Conservation (phyloP, 2,113 vertebrate genomes). For the Urocolius indicus region DNA sequence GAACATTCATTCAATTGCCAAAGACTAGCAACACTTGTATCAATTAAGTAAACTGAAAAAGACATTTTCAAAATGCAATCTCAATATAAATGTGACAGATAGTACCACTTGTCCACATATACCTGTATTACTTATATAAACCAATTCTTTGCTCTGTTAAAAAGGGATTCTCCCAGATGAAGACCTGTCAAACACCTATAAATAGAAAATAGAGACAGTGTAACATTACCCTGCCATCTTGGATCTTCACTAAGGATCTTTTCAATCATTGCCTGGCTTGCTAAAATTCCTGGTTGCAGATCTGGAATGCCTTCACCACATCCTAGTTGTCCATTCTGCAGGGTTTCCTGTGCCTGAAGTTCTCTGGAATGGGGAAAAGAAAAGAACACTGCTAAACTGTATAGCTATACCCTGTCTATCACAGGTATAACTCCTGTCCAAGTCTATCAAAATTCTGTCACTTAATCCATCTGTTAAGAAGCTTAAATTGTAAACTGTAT, state of each 20-base stretch:
- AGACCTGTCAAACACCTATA: neutral
- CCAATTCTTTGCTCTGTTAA: neutral
- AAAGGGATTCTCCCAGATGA: neutral
- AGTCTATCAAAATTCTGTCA: neutral
- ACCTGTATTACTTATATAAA: neutral
- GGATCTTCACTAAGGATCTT: slow-evolving; percentile 92
- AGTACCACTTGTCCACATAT: neutral
- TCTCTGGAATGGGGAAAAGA: slow-evolving; percentile 78
- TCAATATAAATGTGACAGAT: neutral
- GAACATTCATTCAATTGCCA: neutral
- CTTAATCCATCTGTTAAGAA: neutral
- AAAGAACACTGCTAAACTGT: neutral
- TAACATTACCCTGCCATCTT: slow-evolving; percentile 85
- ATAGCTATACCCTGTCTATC: neutral
- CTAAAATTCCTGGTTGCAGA: slow-evolving; percentile 88
- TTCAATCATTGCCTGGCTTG: slow-evolving; percentile 94
- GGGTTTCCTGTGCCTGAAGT: slow-evolving; percentile 91
- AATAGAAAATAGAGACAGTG: neutral
- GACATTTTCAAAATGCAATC: neutral
- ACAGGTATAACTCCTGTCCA: neutral
- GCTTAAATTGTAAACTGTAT: neutral
- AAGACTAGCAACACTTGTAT: neutral
- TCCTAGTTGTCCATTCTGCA: slow-evolving; percentile 88
- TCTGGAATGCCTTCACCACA: slow-evolving; percentile 86
- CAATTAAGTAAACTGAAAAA: neutral